phyloP scores from a whole-genome alignment of 2,888 invertebrate genomes.

The Drosophila hamatofila region DNA sequence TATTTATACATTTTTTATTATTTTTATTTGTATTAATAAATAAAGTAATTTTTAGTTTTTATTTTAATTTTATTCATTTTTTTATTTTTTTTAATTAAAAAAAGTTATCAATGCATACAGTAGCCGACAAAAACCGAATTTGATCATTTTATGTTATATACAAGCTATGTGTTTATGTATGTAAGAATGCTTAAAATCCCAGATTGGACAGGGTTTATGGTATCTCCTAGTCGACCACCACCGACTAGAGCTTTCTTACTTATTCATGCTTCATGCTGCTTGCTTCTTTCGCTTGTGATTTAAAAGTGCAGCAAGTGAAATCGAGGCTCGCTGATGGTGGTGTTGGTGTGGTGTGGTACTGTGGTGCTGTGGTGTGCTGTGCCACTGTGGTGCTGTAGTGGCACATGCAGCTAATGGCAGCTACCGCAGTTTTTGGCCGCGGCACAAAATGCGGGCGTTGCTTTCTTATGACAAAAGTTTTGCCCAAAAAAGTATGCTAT shows the following conservation, averaged over 20 bases:
- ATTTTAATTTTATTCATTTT: too few species aligned
- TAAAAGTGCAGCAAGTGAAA: slow-evolving; percentile 46
- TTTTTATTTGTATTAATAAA: too few species aligned
- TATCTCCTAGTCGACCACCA: not conserved
- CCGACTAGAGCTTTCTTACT: not conserved
- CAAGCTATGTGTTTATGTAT: not conserved
- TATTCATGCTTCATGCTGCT: not conserved
- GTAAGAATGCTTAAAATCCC: too few species aligned
- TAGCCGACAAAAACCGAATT: too few species aligned
- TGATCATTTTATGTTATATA: not conserved
- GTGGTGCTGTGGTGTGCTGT: not conserved
- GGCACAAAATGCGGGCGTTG: slow-evolving; percentile 57
- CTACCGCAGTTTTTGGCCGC: slow-evolving; percentile 20
- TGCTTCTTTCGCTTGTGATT: slow-evolving; percentile 45
- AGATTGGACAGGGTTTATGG: not conserved
- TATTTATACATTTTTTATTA: too few species aligned
- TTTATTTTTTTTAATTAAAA: too few species aligned
- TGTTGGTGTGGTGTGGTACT: not conserved
- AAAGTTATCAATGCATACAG: too few species aligned
- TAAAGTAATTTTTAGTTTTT: too few species aligned
- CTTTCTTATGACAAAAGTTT: slow-evolving; percentile 80
- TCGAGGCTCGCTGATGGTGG: not conserved
- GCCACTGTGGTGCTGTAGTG: slow-evolving; percentile 49
- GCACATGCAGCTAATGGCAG: slow-evolving; percentile 73
- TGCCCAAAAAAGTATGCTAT: slow-evolving; percentile 68